Conservation (phyloP, 2,113 vertebrate genomes). For the Plecturocebus donacophilus region DNA sequence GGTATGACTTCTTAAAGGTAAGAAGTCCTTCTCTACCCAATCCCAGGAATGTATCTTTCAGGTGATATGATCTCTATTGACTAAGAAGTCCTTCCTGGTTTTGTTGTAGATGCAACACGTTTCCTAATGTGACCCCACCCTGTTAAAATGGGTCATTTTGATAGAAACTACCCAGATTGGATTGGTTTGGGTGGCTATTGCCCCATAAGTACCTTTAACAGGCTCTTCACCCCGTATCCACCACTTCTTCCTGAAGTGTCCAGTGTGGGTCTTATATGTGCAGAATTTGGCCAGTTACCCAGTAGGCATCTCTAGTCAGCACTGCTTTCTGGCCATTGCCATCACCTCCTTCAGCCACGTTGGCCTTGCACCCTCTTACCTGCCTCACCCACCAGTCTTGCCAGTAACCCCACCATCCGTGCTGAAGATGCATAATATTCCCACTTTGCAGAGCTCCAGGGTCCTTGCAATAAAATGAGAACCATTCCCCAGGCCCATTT, state of each 20-base stretch:
- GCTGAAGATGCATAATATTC: not conserved
- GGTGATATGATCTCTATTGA: not conserved
- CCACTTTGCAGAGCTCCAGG: not conserved
- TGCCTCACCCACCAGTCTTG: not conserved
- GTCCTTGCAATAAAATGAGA: not conserved
- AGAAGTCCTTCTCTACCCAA: too few relatives aligned
- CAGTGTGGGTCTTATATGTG: not conserved
- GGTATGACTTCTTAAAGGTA: not conserved
- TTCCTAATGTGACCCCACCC: not conserved
- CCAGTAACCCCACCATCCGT: accelerated
- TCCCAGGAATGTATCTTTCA: not conserved
- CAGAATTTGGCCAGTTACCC: not conserved
- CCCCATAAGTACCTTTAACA: not conserved
- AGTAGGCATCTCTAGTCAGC: not conserved
- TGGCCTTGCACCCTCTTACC: not conserved
- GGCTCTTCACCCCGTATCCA: too few relatives aligned
- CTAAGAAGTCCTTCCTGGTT: not conserved
- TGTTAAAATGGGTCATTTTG: not conserved
- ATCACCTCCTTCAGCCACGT: not conserved
- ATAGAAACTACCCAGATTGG: not conserved
- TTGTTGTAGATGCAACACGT: not conserved
- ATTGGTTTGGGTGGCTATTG: not conserved
- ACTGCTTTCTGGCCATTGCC: not conserved
- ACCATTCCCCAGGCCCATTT: not conserved
- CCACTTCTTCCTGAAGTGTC: not conserved